Conservation (phyloP, 1,140 invertebrate species). For the Hyles vespertilio region DNA sequence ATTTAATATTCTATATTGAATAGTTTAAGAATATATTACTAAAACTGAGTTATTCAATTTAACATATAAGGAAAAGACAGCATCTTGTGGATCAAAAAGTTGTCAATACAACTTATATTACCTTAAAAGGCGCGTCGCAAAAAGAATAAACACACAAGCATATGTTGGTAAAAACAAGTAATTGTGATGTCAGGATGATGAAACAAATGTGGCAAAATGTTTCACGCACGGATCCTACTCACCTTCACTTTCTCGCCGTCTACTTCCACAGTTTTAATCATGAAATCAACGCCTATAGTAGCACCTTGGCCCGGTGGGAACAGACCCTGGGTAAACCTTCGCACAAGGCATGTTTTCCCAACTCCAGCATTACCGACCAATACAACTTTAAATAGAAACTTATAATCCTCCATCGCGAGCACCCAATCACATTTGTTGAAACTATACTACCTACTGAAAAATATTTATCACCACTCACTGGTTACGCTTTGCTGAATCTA, state of each 20-base stretch:
- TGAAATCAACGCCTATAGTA: conserved; percentile 99
- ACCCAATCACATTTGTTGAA: conserved; percentile 57
- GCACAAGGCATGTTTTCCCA: conserved; percentile 94
- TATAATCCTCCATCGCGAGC: conserved; percentile 95
- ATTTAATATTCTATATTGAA: no score
- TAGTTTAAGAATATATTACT: no score
- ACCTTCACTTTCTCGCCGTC: conserved; percentile 99
- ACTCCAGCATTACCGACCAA: conserved; percentile 96
- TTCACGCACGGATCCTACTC: conserved; percentile 18
- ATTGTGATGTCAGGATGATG: conserved; percentile 21
- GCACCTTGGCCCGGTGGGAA: conserved; percentile 98
- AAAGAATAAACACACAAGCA: not conserved
- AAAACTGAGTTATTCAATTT: no score
- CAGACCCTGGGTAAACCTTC: conserved; percentile 93
- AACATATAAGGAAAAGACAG: no score
- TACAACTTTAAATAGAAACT: conserved; percentile 98
- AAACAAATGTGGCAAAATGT: conserved; percentile 25
- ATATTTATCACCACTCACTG: conserved; percentile 47
- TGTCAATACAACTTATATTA: no score
- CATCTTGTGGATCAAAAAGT: no score
- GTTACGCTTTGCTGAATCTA: conserved; percentile 64
- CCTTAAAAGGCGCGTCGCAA: no score
- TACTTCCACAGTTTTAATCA: conserved; percentile 99
- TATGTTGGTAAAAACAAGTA: conserved; percentile 2
- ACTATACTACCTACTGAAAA: conserved; percentile 41